Percentiles rank a stretch among this genome's conserved stretches.
Conservation (phyloP, 2,888 invertebrate species). For the Brenthis daphne region DNA sequence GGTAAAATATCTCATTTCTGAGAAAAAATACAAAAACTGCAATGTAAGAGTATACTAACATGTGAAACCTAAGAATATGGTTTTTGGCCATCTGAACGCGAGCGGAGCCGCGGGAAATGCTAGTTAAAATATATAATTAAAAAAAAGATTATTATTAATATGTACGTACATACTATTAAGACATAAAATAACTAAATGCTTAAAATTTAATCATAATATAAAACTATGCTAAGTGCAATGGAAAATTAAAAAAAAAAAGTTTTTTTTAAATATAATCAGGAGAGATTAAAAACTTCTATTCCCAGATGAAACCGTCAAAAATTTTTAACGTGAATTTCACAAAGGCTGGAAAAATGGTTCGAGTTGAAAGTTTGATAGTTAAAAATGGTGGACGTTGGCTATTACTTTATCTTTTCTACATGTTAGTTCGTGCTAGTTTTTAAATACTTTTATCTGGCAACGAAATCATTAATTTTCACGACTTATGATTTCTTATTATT, state of each 20-base stretch:
- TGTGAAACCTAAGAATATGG: too few species aligned
- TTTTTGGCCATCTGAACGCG: too few species aligned
- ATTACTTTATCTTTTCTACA: conserved; percentile 26
- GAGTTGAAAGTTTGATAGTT: conserved; percentile 29
- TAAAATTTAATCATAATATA: background rate
- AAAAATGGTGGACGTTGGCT: conserved; percentile 22
- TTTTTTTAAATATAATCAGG: conserved; percentile 16
- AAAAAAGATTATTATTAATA: too few species aligned
- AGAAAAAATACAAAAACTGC: too few species aligned
- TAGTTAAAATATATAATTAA: too few species aligned
- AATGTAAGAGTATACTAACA: too few species aligned
- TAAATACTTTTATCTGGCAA: conserved; percentile 11
- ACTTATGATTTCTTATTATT: background rate
- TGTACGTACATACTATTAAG: too few species aligned
- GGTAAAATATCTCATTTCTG: too few species aligned
- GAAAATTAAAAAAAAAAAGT: background rate
- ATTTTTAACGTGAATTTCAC: conserved; percentile 27
- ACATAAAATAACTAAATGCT: too few species aligned
- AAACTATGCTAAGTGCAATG: background rate
- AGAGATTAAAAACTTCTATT: conserved; percentile 24
- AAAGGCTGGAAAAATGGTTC: conserved; percentile 26
- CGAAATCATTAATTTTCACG: background rate
- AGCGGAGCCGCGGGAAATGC: too few species aligned
- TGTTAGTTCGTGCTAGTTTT: conserved; percentile 10
- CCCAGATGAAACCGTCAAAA: conserved; percentile 27